A percentile compares a stretch with the other conserved stretches of the same genome.
Evolutionary conservation across 2,113 vertebrate species (phyloP).

Genomic region (Corythaixoides concolor): DNA sequence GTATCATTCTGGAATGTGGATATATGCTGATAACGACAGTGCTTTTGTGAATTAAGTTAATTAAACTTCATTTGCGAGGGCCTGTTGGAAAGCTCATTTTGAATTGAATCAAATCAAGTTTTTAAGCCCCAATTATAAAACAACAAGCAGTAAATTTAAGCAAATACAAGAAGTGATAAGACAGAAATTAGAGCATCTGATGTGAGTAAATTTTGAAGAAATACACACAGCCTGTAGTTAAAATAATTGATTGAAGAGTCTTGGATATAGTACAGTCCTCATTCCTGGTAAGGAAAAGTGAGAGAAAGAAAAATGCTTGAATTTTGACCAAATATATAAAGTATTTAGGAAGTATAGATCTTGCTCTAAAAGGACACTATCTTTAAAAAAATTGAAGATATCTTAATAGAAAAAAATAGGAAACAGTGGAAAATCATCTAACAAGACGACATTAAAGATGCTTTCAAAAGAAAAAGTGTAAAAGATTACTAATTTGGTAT

Average conservation of each 20-base stretch:
- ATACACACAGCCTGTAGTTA: not conserved
- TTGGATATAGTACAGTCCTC: not conserved
- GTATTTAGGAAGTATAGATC: not conserved
- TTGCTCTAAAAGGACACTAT: not conserved
- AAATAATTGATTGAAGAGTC: not conserved
- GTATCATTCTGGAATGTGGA: not conserved
- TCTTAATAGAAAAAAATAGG: not conserved
- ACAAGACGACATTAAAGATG: not conserved
- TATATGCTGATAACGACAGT: not conserved
- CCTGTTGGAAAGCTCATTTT: not conserved
- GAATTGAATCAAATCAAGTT: not conserved
- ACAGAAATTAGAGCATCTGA: not conserved
- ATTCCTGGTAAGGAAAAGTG: not conserved
- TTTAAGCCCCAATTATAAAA: not conserved
- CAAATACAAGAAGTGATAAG: not conserved
- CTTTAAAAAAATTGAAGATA: not conserved
- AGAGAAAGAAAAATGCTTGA: conserved; percentile 35
- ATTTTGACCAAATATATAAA: conserved; percentile 25
- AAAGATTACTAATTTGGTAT: not conserved
- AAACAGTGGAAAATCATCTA: not conserved
- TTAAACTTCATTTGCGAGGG: not conserved
- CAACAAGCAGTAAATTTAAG: not conserved
- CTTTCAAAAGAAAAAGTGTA: not conserved
- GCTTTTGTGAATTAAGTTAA: not conserved
- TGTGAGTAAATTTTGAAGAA: not conserved